These are phyloP conservation scores for Pollenia labialis DNA, from an alignment of 2,888 invertebrate species.

Conservation along the genomic window DNA sequence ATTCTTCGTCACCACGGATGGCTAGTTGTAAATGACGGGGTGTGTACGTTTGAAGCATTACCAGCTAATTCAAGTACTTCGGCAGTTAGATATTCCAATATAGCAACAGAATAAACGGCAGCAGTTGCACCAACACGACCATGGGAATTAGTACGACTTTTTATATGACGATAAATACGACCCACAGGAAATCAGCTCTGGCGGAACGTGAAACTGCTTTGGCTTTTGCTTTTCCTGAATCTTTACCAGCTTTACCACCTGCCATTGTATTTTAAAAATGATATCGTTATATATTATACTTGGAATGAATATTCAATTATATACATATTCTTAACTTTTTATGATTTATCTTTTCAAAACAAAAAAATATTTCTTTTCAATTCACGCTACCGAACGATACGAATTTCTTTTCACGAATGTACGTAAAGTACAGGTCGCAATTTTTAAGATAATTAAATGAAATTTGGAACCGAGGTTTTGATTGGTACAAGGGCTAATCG, in stretches of 20 bases:
- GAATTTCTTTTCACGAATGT: no score
- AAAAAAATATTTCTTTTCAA: constrained; percentile 51
- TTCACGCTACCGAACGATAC: no score
- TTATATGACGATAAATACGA: constrained; percentile 99
- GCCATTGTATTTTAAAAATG: constrained; percentile 86
- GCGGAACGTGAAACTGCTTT: constrained; percentile 99
- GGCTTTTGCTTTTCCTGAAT: constrained; percentile 99
- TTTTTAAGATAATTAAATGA: no score
- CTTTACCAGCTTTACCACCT: constrained; percentile 99
- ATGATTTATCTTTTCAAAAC: constrained; percentile 32
- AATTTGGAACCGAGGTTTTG: no score
- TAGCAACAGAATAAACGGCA: constrained; percentile 99
- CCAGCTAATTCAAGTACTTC: constrained; percentile 99
- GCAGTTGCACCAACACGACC: constrained; percentile 99
- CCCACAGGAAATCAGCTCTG: constrained; percentile 99
- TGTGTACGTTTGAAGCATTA: constrained; percentile 99
- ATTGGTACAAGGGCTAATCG: no score
- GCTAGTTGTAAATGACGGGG: constrained; percentile 99
- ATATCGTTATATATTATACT: constrained; percentile 42
- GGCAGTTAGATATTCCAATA: constrained; percentile 99
- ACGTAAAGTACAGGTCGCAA: no score
- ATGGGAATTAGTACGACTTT: constrained; percentile 99
- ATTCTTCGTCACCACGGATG: constrained; percentile 99
- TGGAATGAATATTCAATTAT: constrained; percentile 69
- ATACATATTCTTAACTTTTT: constrained; percentile 73